Base-by-base conservation (phyloP, 2,113 vertebrate species). In the Tricholaema leucomelas region DNA sequence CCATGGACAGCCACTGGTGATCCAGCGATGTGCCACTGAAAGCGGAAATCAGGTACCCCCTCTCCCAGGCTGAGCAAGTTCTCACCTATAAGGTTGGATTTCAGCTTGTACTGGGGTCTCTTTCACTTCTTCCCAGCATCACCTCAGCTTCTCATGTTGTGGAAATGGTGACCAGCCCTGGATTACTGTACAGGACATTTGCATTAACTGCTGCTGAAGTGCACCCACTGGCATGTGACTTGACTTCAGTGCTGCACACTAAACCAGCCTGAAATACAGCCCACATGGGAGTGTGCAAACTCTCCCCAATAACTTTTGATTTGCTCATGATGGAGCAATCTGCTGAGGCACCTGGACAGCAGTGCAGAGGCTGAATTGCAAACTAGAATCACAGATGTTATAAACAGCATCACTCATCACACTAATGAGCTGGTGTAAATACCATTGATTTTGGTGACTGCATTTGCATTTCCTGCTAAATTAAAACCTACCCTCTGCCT, bases 171-270 rank as follows among this genome's bases (percentile, higher is more conserved):
- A 55, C 9, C 20, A 52, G 30, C 27, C 30, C 33, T 0, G 0
- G 30, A 2, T 1, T 14, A 30, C 30, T 1, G 4, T 4, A 25
- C 0, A 46, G 19, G 44, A 35, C 5, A 2, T 30, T 16, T 10
- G 3, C 15, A 27, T 21, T 50, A 63, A n/a, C 10, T 17, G 21
- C 55, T 72, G 70, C 71, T 63, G 40, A 75, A 36, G 52, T 9
- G 16, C 58, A n/a, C 8, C n/a, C 66, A 25, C 38, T 55, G 52
- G 64, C 64, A 56, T 1, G 1, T 20, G 1, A 13, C 48, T 50
- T 18, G 67, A 20, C 69, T 69, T 40, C 59, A 55, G 20, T 0
- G 0, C 48, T 30, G 31, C 33, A 7, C 0, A 0, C 28, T 55
- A 5, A 36, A 36, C 44, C 50, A 80, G 31, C 24, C 58, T 46